Percentiles rank a stretch among this genome's conserved stretches.
Evolutionary conservation across 1,140 invertebrate genomes (phyloP).

Genomic region (Drosophila hydei): DNA sequence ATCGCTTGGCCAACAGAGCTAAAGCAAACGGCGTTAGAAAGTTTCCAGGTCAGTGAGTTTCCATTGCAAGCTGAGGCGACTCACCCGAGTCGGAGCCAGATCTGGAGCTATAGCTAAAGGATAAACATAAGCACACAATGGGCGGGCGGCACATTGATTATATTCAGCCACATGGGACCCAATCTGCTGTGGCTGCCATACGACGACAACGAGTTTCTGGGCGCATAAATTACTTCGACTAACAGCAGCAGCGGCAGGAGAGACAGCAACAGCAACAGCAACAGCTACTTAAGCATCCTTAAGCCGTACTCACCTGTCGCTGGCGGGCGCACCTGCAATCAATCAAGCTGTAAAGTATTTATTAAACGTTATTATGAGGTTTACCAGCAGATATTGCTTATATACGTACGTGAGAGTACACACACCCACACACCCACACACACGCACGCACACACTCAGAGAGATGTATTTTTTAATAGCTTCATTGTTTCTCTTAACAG

Average conservation of each 20-base stretch:
- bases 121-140: conserved; percentile 53
- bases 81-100: background rate
- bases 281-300: conserved; percentile 55
- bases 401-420: conserved; percentile 7
- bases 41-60: conserved; percentile 74
- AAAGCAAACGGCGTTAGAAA: conserved; percentile 37
- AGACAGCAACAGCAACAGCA: conserved; percentile 19
- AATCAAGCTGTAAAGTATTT: conserved; percentile 81
- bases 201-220: conserved; percentile 35
- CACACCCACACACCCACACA: background rate
- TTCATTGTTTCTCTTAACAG: conserved; percentile 79
- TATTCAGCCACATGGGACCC: conserved; percentile 77
- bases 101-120: conserved; percentile 17
- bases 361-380: conserved; percentile 80
- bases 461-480: conserved; percentile 72
- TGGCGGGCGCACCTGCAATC: conserved; percentile 55
- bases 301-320: conserved; percentile 67
- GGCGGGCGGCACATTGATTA: conserved; percentile 70
- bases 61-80: conserved; percentile 26
- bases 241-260: conserved; percentile 7
- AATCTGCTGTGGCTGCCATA: conserved; percentile 54
- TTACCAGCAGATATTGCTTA: conserved; percentile 47
- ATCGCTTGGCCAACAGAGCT: conserved; percentile 11
- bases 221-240: conserved; percentile 71
- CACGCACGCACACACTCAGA: conserved; percentile 2